These are phyloP conservation scores for Meloidogyne chitwoodi DNA, from an alignment of 1,140 invertebrate genomes.

Conservation along the genomic window DNA sequence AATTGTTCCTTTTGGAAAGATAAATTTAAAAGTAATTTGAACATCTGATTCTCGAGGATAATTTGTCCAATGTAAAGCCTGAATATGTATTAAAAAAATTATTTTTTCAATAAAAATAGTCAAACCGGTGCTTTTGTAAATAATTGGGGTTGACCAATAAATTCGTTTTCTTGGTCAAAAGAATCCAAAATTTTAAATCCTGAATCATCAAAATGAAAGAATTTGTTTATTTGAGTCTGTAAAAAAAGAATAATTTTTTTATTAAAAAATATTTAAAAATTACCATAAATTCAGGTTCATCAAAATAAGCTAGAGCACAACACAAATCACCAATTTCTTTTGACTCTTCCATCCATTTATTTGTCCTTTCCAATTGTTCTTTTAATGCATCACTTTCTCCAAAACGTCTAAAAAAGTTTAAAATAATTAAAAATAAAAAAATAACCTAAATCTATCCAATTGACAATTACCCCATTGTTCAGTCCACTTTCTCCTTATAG, in stretches of 20 bases:
- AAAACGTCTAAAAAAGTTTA: slow-evolving; percentile 16
- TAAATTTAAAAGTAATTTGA: slow-evolving; percentile 45
- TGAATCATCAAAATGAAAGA: neutral
- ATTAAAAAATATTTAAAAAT: neutral
- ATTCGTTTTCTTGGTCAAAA: slow-evolving; percentile 8
- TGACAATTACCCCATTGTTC: slow-evolving; percentile 24
- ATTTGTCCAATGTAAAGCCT: slow-evolving; percentile 45
- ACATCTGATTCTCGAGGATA: slow-evolving; percentile 43
- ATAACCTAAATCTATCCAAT: slow-evolving; percentile 31
- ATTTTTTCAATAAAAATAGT: neutral
- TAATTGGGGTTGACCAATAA: neutral
- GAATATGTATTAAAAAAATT: neutral
- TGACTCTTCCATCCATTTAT: slow-evolving; percentile 29
- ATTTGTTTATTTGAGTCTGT: neutral
- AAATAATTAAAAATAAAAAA: neutral
- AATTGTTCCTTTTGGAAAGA: slow-evolving; percentile 36
- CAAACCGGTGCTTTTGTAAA: slow-evolving; percentile 41
- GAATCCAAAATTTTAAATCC: slow-evolving; percentile 32
- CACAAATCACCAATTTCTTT: slow-evolving; percentile 9
- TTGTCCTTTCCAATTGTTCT: slow-evolving; percentile 30
- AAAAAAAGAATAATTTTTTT: neutral
- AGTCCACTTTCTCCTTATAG: slow-evolving; percentile 27
- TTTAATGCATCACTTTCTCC: slow-evolving; percentile 36
- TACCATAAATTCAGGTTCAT: slow-evolving; percentile 38
- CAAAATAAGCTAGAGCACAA: slow-evolving; percentile 32